phyloP scores from a whole-genome alignment of 2,113 vertebrate species.

The Myotis lucifugus region DNA sequence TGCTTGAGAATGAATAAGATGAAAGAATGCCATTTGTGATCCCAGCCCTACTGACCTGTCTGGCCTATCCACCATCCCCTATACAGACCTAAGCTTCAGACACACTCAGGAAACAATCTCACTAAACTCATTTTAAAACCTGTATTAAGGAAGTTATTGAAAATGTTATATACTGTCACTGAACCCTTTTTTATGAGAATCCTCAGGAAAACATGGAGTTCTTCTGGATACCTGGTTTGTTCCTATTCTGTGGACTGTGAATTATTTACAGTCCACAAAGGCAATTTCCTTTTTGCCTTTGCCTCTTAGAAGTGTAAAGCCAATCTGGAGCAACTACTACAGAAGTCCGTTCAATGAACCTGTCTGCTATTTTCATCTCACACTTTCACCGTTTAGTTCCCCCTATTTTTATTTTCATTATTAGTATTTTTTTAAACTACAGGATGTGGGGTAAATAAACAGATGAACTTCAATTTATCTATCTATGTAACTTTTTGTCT shows the following conservation, averaged over 20 bases:
- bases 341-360: neutral
- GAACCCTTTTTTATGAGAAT: neutral
- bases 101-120: neutral
- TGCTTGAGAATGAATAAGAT: neutral
- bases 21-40: neutral
- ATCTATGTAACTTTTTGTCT: neutral
- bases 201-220: neutral
- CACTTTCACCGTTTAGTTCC: neutral
- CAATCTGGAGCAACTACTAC: neutral
- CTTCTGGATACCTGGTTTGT: neutral
- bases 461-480: neutral
- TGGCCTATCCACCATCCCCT: neutral
- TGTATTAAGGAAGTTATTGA: neutral
- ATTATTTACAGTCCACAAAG: neutral
- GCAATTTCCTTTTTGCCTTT: conserved; percentile 23
- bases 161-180: neutral
- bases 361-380: neutral
- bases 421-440: neutral
- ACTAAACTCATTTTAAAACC: neutral
- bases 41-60: neutral
- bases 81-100: neutral
- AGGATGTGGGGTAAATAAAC: neutral
- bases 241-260: neutral
- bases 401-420: neutral
- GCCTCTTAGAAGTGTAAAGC: neutral